Percentiles rank a stretch among this genome's conserved stretches.
These are phyloP conservation scores for Hemicordylus capensis DNA, from an alignment of 2,113 vertebrate species.

Conservation along the genomic window DNA sequence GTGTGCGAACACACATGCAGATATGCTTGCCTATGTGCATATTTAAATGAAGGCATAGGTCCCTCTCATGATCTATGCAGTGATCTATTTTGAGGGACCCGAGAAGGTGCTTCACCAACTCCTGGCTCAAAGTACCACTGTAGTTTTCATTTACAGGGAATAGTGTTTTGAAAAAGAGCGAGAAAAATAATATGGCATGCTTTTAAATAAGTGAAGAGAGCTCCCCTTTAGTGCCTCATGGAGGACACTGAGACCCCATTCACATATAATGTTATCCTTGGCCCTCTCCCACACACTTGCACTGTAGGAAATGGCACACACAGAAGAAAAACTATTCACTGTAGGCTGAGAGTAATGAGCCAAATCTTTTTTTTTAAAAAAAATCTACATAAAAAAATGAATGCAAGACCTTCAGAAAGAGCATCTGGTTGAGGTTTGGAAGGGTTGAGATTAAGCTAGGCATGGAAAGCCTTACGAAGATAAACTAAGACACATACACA, in stretches of 20 bases:
- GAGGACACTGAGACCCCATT: conserved; percentile 49
- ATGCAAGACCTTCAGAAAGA: conserved; percentile 26
- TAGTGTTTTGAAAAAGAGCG: background rate
- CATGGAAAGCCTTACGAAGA: conserved; percentile 17
- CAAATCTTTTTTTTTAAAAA: background rate
- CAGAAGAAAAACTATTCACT: conserved; percentile 48
- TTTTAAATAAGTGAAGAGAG: background rate
- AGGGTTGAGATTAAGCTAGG: background rate
- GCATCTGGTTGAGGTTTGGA: background rate
- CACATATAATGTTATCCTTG: conserved; percentile 65
- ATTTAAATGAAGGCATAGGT: background rate
- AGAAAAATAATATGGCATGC: background rate
- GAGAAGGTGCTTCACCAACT: background rate
- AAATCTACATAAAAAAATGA: conserved; percentile 37
- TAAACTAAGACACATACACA: background rate
- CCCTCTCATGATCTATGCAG: background rate
- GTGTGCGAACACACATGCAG: too few relatives aligned
- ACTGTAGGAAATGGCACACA: background rate
- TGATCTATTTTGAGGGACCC: background rate
- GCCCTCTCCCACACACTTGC: conserved; percentile 42
- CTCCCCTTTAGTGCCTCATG: conserved; percentile 20
- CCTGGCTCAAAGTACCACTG: background rate
- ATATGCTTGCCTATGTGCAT: background rate
- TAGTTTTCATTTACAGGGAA: background rate
- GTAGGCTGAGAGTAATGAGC: conserved; percentile 42